These are phyloP conservation scores for Halichoerus grypus DNA, from an alignment of 2,113 vertebrate genomes.

Conservation along the genomic window DNA sequence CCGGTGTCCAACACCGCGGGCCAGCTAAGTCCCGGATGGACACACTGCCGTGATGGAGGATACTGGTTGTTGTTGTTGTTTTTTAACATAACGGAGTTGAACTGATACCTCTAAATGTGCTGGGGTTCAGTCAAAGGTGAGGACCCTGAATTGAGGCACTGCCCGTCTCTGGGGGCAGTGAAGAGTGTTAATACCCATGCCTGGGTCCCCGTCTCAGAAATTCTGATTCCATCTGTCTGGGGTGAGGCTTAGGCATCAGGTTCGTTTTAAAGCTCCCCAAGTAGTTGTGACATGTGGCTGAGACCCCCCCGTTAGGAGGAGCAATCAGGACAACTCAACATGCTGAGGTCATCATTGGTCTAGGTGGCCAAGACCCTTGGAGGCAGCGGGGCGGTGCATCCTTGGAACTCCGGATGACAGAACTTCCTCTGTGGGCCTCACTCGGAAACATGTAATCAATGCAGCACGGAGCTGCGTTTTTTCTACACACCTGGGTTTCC, in stretches of 20 bases:
- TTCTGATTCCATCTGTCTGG: background rate
- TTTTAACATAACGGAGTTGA: constrained; percentile 30
- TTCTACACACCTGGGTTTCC: background rate
- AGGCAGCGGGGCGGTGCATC: background rate
- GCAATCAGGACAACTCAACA: background rate
- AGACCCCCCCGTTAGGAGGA: background rate
- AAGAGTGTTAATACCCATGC: background rate
- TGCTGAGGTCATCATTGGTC: background rate
- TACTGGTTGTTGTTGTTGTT: background rate
- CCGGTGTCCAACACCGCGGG: background rate
- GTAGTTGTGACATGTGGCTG: background rate
- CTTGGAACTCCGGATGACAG: background rate
- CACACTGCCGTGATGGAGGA: background rate
- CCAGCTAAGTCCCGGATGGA: constrained; percentile 5
- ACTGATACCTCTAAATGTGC: background rate
- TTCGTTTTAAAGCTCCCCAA: background rate
- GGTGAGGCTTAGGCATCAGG: background rate
- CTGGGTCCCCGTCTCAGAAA: background rate
- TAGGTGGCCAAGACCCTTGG: constrained; percentile 62
- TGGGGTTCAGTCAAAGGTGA: constrained; percentile 37
- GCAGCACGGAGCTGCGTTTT: background rate
- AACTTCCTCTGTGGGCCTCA: background rate
- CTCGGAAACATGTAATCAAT: background rate
- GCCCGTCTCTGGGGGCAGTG: background rate
- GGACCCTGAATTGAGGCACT: background rate